Conservation (phyloP, 1,140 invertebrate species). For the Drosophila pruinosa region DNA sequence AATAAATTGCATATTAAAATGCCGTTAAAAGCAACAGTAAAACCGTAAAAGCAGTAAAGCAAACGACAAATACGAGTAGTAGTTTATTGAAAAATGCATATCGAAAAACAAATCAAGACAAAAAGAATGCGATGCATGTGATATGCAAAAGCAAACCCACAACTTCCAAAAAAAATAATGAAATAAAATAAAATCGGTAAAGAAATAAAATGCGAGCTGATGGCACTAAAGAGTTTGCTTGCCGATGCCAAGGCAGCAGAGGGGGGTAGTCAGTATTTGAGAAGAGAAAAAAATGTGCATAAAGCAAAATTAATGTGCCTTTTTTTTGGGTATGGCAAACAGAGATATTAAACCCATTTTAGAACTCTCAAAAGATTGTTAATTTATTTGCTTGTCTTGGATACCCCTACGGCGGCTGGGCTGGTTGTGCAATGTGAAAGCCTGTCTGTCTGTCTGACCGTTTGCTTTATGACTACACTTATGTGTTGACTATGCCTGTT, state of each 20-base stretch:
- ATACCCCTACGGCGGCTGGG: constrained; percentile 16
- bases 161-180: not conserved
- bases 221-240: constrained; percentile 1
- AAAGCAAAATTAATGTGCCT: not conserved
- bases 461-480: constrained; percentile 61
- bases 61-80: not conserved
- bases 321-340: not conserved
- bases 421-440: constrained; percentile 11
- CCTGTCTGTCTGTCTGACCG: constrained; percentile 38
- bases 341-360: too few relatives aligned
- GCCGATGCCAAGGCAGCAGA: too few relatives aligned
- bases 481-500: constrained; percentile 27
- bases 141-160: constrained; percentile 15
- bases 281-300: not conserved
- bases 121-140: constrained; percentile 14
- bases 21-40: constrained; percentile 20
- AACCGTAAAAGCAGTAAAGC: constrained; percentile 2
- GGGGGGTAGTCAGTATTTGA: constrained; percentile 6
- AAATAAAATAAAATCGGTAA: not conserved
- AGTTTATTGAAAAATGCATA: constrained; percentile 15
- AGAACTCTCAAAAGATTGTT: not conserved
- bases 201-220: not conserved
- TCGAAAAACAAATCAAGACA: constrained; percentile 9
- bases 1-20: constrained; percentile 4
- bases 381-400: not conserved